Evolutionary conservation across 1,140 invertebrate species (phyloP).

Genomic region (Drosophila pallidifrons): DNA sequence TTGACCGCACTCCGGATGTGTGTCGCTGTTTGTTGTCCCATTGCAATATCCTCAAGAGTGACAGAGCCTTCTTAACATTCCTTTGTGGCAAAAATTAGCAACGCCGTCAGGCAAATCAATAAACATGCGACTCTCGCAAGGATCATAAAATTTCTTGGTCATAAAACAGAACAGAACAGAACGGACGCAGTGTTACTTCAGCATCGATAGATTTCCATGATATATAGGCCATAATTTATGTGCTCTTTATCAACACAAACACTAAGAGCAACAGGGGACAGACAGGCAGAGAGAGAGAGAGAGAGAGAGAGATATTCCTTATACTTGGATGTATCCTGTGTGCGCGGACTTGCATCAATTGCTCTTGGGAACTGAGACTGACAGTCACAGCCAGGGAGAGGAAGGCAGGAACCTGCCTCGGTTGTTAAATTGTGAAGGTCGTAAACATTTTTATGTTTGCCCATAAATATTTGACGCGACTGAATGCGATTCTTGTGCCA

Average conservation of each 20-base stretch:
- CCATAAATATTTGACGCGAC: conserved; percentile 52
- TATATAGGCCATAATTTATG: conserved; percentile 53
- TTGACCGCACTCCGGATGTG: conserved; percentile 43
- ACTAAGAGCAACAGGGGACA: conserved; percentile 15
- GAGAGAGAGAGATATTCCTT: conserved; percentile 4
- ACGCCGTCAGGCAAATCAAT: conserved; percentile 51
- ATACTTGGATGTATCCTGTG: conserved; percentile 25
- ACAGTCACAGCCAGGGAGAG: background rate
- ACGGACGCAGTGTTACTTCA: conserved; percentile 17
- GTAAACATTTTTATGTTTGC: conserved; percentile 56
- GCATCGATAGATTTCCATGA: conserved; percentile 55
- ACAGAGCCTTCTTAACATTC: conserved; percentile 17
- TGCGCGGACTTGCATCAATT: conserved; percentile 35
- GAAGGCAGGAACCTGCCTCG: conserved; percentile 20
- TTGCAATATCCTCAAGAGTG: conserved; percentile 17
- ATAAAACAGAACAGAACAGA: conserved; percentile 30
- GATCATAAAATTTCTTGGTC: conserved; percentile 38
- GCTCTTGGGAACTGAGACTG: conserved; percentile 10
- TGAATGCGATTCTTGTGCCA: conserved; percentile 25
- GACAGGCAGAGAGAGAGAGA: background rate
- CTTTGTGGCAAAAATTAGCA: conserved; percentile 52
- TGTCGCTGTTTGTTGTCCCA: conserved; percentile 8
- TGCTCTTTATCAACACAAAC: conserved; percentile 43
- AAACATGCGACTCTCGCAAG: conserved; percentile 41
- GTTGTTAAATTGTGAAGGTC: conserved; percentile 51